Base-by-base conservation (phyloP, 2,797 vertebrate genomes). In the Myripristis murdjan region DNA sequence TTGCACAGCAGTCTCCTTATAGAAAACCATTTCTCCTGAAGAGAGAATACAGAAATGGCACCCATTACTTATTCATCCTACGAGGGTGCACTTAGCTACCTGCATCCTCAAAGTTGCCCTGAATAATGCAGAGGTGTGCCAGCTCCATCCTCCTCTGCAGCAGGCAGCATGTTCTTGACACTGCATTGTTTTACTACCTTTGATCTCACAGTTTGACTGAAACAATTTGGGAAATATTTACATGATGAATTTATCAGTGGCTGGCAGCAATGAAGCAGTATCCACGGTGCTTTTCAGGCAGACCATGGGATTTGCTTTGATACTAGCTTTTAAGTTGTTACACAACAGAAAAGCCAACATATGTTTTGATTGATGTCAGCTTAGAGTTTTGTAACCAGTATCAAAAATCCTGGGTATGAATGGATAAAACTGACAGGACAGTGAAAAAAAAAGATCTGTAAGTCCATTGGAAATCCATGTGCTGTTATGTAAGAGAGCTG, bases 111-210 rank as follows among this genome's bases (percentile, higher is more conserved):
- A 60, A 61, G 73, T 70, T 79, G n/a, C 20, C 58, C 55, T 90
- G 37, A 89, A 88, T 90, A 86, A 89, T 89, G 78, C 81, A 89
- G 64, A 61, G 52, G 66, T 55, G 66, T 65, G 28, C 52, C 33
- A 46, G 37, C 53, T 70, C 61, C 37, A 16, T 60, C 67, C 49
- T 79, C 61, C 59, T 74, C 69, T 79, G 73, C 58, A 66, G 47
- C 23, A 69, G 6, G 20, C 65, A 74, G 52, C 1, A 18, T 56
- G 18, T 52, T 47, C 37, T 35, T 43, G 37, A 33, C 44, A 48
- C 22, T 5, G 35, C 53, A 2, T 41, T 43, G 15, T 52, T 48
- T 43, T 64, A 41, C 28, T 48, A 16, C 43, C 18, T 77, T 53
- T 60, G 3, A 60, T 69, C 53, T 26, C 60, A 60, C 5, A 5